phyloP scores from a whole-genome alignment of 2,888 invertebrate species.

The Drosophila lacicola region DNA sequence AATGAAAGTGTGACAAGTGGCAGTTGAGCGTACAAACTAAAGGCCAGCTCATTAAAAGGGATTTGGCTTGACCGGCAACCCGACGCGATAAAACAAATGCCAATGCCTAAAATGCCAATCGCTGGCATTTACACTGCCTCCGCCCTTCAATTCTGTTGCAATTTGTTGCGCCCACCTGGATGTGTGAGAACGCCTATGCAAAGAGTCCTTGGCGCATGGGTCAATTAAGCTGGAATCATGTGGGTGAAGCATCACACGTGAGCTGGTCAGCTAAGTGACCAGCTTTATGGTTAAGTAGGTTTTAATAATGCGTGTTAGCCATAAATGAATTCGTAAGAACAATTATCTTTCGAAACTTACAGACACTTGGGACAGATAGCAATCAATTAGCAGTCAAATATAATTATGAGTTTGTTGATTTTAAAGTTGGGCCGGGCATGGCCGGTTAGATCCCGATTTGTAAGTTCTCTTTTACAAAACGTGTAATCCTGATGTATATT shows the following conservation, averaged over 20 bases:
- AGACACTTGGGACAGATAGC: neutral
- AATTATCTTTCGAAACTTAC: neutral
- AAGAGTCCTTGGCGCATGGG: neutral
- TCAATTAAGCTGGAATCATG: neutral
- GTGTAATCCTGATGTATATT: no score
- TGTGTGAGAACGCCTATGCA: neutral
- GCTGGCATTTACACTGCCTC: conserved; percentile 55
- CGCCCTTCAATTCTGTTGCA: conserved; percentile 47
- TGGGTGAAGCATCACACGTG: neutral
- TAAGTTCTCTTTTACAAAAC: no score
- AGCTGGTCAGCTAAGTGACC: neutral
- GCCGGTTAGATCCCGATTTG: no score
- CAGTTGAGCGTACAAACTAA: conserved; percentile 40
- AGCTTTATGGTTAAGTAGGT: neutral
- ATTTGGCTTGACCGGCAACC: conserved; percentile 27
- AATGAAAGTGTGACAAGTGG: conserved; percentile 64
- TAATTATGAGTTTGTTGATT: no score
- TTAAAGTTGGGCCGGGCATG: no score
- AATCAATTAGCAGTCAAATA: neutral
- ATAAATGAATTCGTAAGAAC: neutral
- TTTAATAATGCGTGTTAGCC: neutral
- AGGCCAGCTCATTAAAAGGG: conserved; percentile 49
- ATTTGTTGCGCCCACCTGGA: conserved; percentile 39
- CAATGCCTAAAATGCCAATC: conserved; percentile 57
- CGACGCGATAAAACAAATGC: conserved; percentile 58